phyloP scores from a whole-genome alignment of 2,888 invertebrate species.

The Amphipoea lucens region DNA sequence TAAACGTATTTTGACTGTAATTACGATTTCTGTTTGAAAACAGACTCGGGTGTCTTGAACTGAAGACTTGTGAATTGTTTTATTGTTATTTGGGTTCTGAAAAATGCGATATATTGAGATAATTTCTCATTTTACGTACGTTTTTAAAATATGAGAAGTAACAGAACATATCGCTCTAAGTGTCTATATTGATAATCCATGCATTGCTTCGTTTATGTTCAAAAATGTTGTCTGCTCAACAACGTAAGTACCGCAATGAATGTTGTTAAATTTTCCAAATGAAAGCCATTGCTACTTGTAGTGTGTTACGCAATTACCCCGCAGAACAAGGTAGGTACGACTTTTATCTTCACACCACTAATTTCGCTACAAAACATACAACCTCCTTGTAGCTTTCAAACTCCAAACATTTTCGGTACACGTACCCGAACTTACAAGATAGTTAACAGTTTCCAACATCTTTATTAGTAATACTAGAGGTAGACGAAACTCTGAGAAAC shows the following conservation, averaged over 20 bases:
- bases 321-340: not conserved
- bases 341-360: not conserved
- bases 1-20: not conserved
- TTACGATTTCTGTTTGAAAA: not conserved
- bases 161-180: not conserved
- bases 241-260: too few species aligned
- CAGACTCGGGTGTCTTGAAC: conserved; percentile 3
- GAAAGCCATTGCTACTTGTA: too few species aligned
- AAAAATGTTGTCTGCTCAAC: too few species aligned
- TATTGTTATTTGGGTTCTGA: not conserved
- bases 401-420: conserved; percentile 26
- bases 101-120: not conserved
- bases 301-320: not conserved
- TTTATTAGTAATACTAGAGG: conserved; percentile 35
- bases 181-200: too few species aligned
- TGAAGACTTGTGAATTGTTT: not conserved
- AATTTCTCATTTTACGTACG: not conserved
- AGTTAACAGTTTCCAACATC: conserved; percentile 36
- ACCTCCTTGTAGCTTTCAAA: conserved; percentile 15
- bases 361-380: conserved; percentile 3
- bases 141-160: not conserved
- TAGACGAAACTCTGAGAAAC: conserved; percentile 32
- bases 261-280: too few species aligned
- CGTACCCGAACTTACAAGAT: conserved; percentile 32
- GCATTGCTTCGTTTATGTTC: too few species aligned